Evolutionary conservation across 2,888 invertebrate genomes (phyloP), one percentile per base, ranked within the genome.

Genomic region (Pandemis cinnamomeana): DNA sequence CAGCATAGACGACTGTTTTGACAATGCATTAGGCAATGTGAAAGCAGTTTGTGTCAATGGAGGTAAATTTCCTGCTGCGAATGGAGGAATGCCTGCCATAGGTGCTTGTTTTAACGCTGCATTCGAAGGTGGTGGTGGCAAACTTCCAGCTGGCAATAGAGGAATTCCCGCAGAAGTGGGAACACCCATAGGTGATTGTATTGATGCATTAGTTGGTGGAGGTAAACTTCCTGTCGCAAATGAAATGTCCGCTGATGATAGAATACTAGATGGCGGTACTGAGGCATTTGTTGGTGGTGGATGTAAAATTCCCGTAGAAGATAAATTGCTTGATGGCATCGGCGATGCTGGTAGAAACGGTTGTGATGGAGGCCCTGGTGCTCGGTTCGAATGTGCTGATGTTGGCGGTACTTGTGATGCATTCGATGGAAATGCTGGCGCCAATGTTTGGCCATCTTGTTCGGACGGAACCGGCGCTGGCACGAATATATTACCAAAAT

Each of bases 401-500:
- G 63, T 46, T 20, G 20, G 15, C 44, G 11, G 11, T n/a, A 41
- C 11, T 41, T 66, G 71, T 60, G 71, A 66, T 41, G 8, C 20
- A 60, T 36, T 53, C 11, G 36, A 44, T 67, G 62, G 53, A 36
- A 53, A 66, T 10, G 46, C 13, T 20, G 58, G 36, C 36, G 53
- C 55, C 36, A 68, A 20, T 46, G 44, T 27, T 44, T 48, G 55
- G 7, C 10, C 15, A 15, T 58, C 15, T 44, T 70, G 13, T 7
- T 36, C 36, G 2, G 7, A 10, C 41, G 20, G 20, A 3, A 83
- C 79, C 55, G 84, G 79, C 6, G 83, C 78, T 44, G 91, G 92
- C 36, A 89, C 81, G 71, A 93, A 91, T 76, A 92, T 90, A 75
- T 91, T 89, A 3, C 85, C 85, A 41, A 82, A 77, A 7, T 79